Percentiles rank a stretch among this genome's conserved stretches.
Conservation (phyloP, 2,113 vertebrate species). For the Amphiprion percula region DNA sequence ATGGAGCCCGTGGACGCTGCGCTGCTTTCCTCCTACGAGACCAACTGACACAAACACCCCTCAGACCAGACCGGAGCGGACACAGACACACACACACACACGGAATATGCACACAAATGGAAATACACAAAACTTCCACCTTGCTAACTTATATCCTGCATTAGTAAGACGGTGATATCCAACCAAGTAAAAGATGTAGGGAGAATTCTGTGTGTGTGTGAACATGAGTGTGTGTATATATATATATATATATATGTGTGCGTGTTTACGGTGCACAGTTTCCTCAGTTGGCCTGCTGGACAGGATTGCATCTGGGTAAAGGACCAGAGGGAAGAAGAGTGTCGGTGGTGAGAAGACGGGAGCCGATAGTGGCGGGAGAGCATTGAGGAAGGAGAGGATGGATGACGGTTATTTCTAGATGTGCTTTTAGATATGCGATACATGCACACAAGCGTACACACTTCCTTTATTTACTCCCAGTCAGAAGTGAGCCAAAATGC, state of each 20-base stretch:
- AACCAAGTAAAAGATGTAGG: conserved; percentile 26
- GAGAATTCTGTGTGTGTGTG: conserved; percentile 6
- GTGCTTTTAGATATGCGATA: conserved; percentile 33
- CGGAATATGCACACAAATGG: conserved; percentile 40
- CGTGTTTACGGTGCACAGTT: conserved; percentile 17
- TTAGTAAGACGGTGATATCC: conserved; percentile 59
- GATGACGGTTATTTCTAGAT: neutral
- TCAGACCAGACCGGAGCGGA: neutral
- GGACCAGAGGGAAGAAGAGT: conserved; percentile 34
- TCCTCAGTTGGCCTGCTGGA: conserved; percentile 83
- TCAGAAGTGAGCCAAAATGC: conserved; percentile 9
- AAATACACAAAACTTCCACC: conserved; percentile 35
- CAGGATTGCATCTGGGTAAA: conserved; percentile 72
- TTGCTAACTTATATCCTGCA: conserved; percentile 56
- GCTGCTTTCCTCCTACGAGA: conserved; percentile 96
- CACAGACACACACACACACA: conserved; percentile 23
- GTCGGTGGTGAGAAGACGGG: neutral
- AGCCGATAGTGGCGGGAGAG: neutral
- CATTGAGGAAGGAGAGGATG: conserved; percentile 1
- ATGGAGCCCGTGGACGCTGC: conserved; percentile 99
- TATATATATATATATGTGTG: neutral
- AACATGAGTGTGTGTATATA: conserved; percentile 14
- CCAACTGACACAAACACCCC: conserved; percentile 88
- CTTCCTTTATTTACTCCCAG: conserved; percentile 1
- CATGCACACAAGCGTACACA: conserved; percentile 2